A percentile compares a stretch with the other conserved stretches of the same genome.
phyloP scores from a whole-genome alignment of 2,888 invertebrate species.

The Platycheirus rosarum region DNA sequence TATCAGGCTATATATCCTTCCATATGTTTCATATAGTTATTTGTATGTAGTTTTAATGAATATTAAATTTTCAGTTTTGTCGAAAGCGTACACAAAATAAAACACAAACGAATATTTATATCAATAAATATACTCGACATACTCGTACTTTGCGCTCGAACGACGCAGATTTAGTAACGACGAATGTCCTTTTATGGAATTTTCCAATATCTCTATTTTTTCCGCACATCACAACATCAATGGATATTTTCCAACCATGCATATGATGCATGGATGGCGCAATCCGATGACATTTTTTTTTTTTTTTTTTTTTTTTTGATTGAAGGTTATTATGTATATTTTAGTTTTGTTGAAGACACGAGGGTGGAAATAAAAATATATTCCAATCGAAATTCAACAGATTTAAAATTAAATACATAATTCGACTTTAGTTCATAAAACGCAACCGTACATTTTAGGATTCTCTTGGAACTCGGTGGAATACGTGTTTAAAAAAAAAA shows the following conservation, averaged over 20 bases:
- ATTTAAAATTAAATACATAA: too few relatives aligned
- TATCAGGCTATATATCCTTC: too few relatives aligned
- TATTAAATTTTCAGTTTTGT: constrained; percentile 28
- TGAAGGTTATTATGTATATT: too few relatives aligned
- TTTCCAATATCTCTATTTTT: constrained; percentile 10
- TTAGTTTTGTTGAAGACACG: too few relatives aligned
- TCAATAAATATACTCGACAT: neutral
- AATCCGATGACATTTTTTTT: constrained; percentile 4
- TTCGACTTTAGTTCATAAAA: too few relatives aligned
- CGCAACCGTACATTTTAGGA: too few relatives aligned
- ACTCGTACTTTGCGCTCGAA: constrained; percentile 23
- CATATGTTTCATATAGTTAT: too few relatives aligned
- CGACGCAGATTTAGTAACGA: constrained; percentile 31
- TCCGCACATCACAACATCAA: neutral
- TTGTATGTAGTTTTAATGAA: constrained; percentile 22
- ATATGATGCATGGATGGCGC: neutral
- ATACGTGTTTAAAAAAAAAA: too few relatives aligned
- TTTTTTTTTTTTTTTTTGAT: too few relatives aligned
- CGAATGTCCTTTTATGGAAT: constrained; percentile 39
- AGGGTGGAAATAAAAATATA: too few relatives aligned
- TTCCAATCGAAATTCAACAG: too few relatives aligned
- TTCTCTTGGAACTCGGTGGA: too few relatives aligned
- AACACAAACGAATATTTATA: neutral
- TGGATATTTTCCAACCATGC: neutral
- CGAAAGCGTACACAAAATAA: neutral